phyloP scores from a whole-genome alignment of 2,888 invertebrate species.

The Scaptomyza caliginosa region DNA sequence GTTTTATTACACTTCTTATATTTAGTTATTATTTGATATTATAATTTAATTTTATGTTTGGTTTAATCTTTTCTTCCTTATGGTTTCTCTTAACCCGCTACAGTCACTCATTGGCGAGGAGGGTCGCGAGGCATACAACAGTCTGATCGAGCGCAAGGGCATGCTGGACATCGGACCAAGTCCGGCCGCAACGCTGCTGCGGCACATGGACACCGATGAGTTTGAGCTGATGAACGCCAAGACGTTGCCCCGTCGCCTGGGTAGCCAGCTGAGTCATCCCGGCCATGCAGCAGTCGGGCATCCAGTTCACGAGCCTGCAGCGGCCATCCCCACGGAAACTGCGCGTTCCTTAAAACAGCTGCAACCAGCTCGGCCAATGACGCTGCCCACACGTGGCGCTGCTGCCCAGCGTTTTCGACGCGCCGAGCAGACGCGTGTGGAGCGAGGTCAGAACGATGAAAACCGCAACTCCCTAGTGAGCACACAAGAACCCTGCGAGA shows the following conservation, averaged over 20 bases:
- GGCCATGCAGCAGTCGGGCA: not conserved
- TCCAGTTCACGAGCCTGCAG: slow-evolving; percentile 4
- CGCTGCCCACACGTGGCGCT: slow-evolving; percentile 82
- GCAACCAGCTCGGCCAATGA: slow-evolving; percentile 82
- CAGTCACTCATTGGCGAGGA: slow-evolving; percentile 94
- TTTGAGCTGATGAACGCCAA: slow-evolving; percentile 79
- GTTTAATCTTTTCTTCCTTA: slow-evolving; percentile 56
- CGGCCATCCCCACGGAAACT: slow-evolving; percentile 3
- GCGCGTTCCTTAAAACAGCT: slow-evolving; percentile 52
- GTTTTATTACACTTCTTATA: no score
- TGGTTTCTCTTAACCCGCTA: slow-evolving; percentile 45
- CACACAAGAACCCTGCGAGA: slow-evolving; percentile 77
- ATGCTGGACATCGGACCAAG: slow-evolving; percentile 68
- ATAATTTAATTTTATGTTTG: slow-evolving; percentile 27
- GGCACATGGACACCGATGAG: slow-evolving; percentile 81
- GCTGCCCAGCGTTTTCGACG: slow-evolving; percentile 76
- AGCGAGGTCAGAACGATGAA: slow-evolving; percentile 45
- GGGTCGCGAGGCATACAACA: slow-evolving; percentile 96
- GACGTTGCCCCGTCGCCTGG: slow-evolving; percentile 80
- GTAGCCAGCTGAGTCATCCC: slow-evolving; percentile 41
- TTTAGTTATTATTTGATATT: not conserved
- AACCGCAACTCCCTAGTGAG: slow-evolving; percentile 57
- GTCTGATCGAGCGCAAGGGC: slow-evolving; percentile 92
- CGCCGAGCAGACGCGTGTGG: slow-evolving; percentile 56
- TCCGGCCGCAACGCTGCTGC: slow-evolving; percentile 75